A percentile compares a stretch with the other conserved stretches of the same genome.
phyloP scores from a whole-genome alignment of 2,797 vertebrate genomes.

The Lemur catta region DNA sequence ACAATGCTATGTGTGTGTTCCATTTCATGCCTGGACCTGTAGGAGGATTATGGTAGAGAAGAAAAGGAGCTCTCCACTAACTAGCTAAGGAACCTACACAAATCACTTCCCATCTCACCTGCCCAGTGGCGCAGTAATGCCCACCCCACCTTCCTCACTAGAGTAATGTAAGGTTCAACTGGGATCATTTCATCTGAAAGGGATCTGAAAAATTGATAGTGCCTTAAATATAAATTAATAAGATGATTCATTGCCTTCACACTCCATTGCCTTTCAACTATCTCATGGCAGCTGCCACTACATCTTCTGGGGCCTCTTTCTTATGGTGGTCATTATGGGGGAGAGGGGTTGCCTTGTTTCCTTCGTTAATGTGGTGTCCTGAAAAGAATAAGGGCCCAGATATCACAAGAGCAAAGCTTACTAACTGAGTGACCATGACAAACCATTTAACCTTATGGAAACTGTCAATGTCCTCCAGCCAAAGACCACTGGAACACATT shows the following conservation, averaged over 20 bases:
- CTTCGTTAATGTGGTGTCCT: background rate
- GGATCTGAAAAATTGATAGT: constrained; percentile 6
- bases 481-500: background rate
- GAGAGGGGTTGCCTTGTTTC: background rate
- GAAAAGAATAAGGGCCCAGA: background rate
- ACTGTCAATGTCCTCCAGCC: background rate
- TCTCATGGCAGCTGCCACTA: background rate
- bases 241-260: background rate
- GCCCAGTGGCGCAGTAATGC: background rate
- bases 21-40: background rate
- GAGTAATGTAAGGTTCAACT: background rate
- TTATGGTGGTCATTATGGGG: background rate
- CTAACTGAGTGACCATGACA: background rate
- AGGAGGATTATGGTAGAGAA: background rate
- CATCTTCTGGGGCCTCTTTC: background rate
- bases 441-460: background rate
- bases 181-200: background rate
- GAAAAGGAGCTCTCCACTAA: background rate
- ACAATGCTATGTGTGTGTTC: background rate
- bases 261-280: background rate
- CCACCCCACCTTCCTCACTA: background rate
- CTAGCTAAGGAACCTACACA: background rate
- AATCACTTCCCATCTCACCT: background rate
- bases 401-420: background rate
- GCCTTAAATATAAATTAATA: background rate